A percentile compares a stretch with the other conserved stretches of the same genome.
Conservation (phyloP, 1,140 invertebrate species). For the Drosophila oshimai region DNA sequence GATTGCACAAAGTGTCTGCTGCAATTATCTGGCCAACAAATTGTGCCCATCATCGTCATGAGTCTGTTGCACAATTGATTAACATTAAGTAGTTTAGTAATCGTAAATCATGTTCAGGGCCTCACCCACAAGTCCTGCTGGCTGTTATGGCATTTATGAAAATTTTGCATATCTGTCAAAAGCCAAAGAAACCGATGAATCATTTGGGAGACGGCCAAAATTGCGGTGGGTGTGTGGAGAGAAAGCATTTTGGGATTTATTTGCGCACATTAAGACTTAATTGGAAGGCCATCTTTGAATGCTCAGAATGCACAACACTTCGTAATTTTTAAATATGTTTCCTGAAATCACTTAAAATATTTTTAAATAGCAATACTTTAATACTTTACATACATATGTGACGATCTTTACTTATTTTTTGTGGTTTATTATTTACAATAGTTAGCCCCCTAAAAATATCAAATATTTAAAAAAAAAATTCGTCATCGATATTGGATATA, state of each 20-base stretch:
- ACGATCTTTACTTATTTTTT: too few relatives aligned
- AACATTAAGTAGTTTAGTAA: conserved; percentile 69
- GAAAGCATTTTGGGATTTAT: conserved; percentile 7
- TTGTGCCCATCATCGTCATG: conserved; percentile 16
- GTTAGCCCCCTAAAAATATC: too few relatives aligned
- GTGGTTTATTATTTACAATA: too few relatives aligned
- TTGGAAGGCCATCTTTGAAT: background rate
- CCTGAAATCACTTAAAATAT: background rate
- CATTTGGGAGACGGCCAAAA: conserved; percentile 10
- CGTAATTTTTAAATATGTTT: background rate
- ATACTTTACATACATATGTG: too few relatives aligned
- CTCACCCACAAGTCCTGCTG: conserved; percentile 6
- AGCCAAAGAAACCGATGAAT: conserved; percentile 11
- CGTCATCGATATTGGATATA: too few relatives aligned
- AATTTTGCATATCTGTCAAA: conserved; percentile 41
- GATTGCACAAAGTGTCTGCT: conserved; percentile 39
- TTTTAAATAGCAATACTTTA: background rate
- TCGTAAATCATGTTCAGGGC: conserved; percentile 57
- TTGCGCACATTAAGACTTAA: background rate
- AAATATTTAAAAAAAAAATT: too few relatives aligned
- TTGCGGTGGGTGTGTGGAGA: background rate
- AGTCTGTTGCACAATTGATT: conserved; percentile 57
- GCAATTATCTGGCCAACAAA: conserved; percentile 55
- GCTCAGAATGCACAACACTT: background rate
- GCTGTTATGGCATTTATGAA: conserved; percentile 38